Evolutionary conservation across 2,113 vertebrate genomes (phyloP), one percentile per base, ranked within the genome.

Genomic region (Elachura formosa): DNA sequence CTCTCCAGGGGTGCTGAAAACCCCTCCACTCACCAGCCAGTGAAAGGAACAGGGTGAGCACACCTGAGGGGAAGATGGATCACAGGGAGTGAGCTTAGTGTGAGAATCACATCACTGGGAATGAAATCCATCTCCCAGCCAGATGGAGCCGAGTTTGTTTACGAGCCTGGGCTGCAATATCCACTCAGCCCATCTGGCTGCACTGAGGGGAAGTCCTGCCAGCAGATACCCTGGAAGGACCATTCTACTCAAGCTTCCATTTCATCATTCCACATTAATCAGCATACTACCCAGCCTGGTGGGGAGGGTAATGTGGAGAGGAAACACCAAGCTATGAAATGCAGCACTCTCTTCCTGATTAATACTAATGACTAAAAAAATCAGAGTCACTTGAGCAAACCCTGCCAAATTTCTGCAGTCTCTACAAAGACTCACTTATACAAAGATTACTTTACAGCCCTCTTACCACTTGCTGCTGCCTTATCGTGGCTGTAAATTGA

Each of bases 101-200:
- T 0, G 14, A 84, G 76, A 89, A 81, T 81, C 33, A 12, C 76
- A 76, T 79, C 62, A 29, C 48, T 82, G 73, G 94, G 61, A 92
- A 63, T 43, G 84, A 79, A 87, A 89, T 85, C 59, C 63, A 86
- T 41, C 64, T 96, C 80, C 40, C 40, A 87, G 84, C 14, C 97
- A 95, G 94, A 96, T 94, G 94, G 93, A 97, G 91, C 13, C 0
- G 26, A 23, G 90, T 38, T 64, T 95, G 86, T 55, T 80, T 56
- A 76, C 0, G 24, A 92, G 84, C 45, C 87, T 86, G 83, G 87
- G 36, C 89, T 61, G 84, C 2, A 16, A 51, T 26, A 85, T 4
- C 81, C 74, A 58, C 77, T 46, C 89, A 9, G 79, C 34, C 91
- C 93, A 93, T 89, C 95, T 91, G 96, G 90, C 86, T 56, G 26